phyloP scores from a whole-genome alignment of 1,140 invertebrate genomes.

The Augochlora pura region DNA sequence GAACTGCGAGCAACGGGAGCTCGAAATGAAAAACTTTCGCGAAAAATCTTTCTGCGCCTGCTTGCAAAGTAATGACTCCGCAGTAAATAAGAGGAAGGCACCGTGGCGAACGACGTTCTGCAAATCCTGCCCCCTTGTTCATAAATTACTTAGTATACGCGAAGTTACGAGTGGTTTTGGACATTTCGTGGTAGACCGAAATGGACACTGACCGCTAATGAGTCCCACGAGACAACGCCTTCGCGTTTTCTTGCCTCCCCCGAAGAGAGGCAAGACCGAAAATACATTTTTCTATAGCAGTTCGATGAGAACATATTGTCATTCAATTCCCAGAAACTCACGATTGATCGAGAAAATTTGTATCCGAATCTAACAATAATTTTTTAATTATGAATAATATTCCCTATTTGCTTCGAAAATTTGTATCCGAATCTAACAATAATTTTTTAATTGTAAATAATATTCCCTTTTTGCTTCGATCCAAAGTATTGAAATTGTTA shows the following conservation, averaged over 20 bases:
- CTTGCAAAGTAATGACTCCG: constrained; percentile 50
- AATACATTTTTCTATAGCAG: not conserved
- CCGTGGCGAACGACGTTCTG: constrained; percentile 36
- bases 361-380: too few species aligned
- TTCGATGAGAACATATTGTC: too few species aligned
- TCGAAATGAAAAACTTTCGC: not conserved
- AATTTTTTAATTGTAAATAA: too few species aligned
- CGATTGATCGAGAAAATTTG: too few species aligned
- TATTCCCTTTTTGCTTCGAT: too few species aligned
- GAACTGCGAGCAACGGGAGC: too few species aligned
- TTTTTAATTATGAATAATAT: too few species aligned
- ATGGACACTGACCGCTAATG: constrained; percentile 64
- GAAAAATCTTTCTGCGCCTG: constrained; percentile 7
- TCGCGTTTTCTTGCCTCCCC: not conserved
- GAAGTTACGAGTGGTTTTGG: constrained; percentile 45
- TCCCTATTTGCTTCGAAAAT: too few species aligned
- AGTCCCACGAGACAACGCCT: constrained; percentile 46
- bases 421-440: too few species aligned
- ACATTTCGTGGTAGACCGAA: constrained; percentile 56
- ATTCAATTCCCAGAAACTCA: too few species aligned
- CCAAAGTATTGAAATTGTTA: too few species aligned
- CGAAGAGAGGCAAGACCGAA: not conserved
- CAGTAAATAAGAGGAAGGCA: constrained; percentile 31
- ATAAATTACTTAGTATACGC: constrained; percentile 66
- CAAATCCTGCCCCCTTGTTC: constrained; percentile 45